These are phyloP conservation scores for Oreonectes daqikongensis DNA, from an alignment of 2,797 vertebrate species.

Conservation along the genomic window DNA sequence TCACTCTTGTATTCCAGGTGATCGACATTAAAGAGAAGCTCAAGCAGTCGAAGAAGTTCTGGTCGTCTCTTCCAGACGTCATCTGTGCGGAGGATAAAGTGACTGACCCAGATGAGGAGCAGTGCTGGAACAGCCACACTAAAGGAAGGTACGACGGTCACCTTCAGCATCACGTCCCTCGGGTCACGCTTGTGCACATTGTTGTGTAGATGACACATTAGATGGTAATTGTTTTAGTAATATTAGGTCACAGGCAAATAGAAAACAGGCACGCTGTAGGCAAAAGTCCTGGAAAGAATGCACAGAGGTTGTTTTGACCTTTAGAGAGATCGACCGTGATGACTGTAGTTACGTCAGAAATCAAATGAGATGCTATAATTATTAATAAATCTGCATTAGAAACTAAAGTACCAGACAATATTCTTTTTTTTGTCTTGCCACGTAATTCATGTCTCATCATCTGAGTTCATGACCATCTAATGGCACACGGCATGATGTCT, in stretches of 20 bases:
- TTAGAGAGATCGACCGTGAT: not conserved
- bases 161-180: conserved; percentile 18
- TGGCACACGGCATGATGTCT: conserved; percentile 49
- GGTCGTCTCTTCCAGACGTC: conserved; percentile 88
- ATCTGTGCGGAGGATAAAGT: conserved; percentile 87
- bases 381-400: not conserved
- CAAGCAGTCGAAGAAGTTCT: conserved; percentile 93
- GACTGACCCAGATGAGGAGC: conserved; percentile 85
- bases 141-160: conserved; percentile 86
- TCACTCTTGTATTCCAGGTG: conserved; percentile 75
- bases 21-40: conserved; percentile 93
- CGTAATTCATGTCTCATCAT: conserved; percentile 15
- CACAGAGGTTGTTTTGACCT: not conserved
- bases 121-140: conserved; percentile 96
- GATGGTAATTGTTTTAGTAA: conserved; percentile 23
- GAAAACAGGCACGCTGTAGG: not conserved
- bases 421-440: not conserved
- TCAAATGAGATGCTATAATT: too few species aligned
- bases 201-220: conserved; percentile 36
- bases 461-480: conserved; percentile 1
- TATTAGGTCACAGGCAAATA: conserved; percentile 27
- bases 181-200: not conserved
- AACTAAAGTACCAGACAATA: too few species aligned
- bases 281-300: not conserved
- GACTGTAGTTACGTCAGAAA: not conserved